phyloP scores from a whole-genome alignment of 2,888 invertebrate species.

The Adelognathus sp. region DNA sequence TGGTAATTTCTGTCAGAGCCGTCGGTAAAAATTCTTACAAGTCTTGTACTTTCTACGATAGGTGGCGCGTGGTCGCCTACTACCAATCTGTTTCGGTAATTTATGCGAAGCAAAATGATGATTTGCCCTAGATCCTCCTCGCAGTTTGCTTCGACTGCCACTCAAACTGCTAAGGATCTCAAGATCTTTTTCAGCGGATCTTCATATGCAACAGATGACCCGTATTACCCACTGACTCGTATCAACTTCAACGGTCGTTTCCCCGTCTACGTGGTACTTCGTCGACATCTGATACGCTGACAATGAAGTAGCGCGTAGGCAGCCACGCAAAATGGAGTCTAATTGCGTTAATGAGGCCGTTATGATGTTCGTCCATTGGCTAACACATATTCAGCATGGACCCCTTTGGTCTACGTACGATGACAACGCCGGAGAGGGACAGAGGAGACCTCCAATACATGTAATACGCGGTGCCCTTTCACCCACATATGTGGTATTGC shows the following conservation, averaged over 20 bases:
- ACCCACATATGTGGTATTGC: conserved; percentile 8
- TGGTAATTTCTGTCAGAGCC: no score
- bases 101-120: no score
- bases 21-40: no score
- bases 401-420: conserved; percentile 13
- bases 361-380: conserved; percentile 69
- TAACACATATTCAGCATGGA: conserved; percentile 13
- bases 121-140: no score
- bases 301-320: not conserved
- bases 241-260: not conserved
- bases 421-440: conserved; percentile 8
- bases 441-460: conserved; percentile 18
- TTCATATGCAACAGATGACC: not conserved
- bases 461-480: not conserved
- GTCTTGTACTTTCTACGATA: no score
- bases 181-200: no score
- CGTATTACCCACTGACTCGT: not conserved
- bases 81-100: no score
- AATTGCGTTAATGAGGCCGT: conserved; percentile 74
- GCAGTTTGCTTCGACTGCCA: no score
- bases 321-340: conserved; percentile 52
- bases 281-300: not conserved
- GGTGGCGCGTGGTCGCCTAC: no score
- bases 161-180: no score
- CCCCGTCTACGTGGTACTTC: not conserved